Conservation (phyloP, 1,140 invertebrate species). For the Pseudobourletiella spinata region DNA sequence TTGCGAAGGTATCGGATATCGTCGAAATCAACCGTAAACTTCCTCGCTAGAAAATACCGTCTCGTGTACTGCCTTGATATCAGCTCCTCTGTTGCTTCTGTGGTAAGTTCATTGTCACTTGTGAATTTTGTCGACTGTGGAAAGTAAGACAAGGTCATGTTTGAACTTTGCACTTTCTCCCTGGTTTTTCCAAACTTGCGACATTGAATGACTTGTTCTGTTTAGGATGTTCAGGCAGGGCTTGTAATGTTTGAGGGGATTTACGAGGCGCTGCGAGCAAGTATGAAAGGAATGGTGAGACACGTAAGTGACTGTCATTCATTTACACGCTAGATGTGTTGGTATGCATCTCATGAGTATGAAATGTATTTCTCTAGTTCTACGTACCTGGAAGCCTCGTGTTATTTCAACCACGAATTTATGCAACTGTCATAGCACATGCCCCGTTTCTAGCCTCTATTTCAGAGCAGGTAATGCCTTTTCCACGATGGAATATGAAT, state of each 20-base stretch:
- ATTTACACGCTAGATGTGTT: too few species aligned
- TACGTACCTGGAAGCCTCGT: slow-evolving; percentile 56
- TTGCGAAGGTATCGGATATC: slow-evolving; percentile 26
- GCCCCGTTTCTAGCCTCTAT: slow-evolving; percentile 64
- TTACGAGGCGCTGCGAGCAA: slow-evolving; percentile 52
- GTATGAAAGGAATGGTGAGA: slow-evolving; percentile 53
- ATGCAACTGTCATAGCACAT: slow-evolving; percentile 68
- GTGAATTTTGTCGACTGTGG: slow-evolving; percentile 9
- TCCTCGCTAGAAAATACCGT: slow-evolving; percentile 52
- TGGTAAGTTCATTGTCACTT: slow-evolving; percentile 44
- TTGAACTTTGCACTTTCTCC: too few species aligned
- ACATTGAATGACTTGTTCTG: slow-evolving; percentile 8
- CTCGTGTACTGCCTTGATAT: slow-evolving; percentile 70
- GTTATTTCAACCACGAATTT: slow-evolving; percentile 60
- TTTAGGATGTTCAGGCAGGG: slow-evolving; percentile 54
- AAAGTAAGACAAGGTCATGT: too few species aligned
- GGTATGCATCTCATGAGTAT: too few species aligned
- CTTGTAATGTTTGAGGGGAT: slow-evolving; percentile 62
- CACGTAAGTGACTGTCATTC: slow-evolving; percentile 47
- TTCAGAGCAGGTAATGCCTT: slow-evolving; percentile 52
- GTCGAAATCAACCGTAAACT: slow-evolving; percentile 46
- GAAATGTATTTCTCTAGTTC: too few species aligned
- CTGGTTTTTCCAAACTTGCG: too few species aligned
- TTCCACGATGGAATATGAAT: slow-evolving; percentile 1
- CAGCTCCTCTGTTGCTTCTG: slow-evolving; percentile 64